These are phyloP conservation scores for Tonatia bakeri DNA, from an alignment of 2,113 vertebrate genomes.

Conservation along the genomic window DNA sequence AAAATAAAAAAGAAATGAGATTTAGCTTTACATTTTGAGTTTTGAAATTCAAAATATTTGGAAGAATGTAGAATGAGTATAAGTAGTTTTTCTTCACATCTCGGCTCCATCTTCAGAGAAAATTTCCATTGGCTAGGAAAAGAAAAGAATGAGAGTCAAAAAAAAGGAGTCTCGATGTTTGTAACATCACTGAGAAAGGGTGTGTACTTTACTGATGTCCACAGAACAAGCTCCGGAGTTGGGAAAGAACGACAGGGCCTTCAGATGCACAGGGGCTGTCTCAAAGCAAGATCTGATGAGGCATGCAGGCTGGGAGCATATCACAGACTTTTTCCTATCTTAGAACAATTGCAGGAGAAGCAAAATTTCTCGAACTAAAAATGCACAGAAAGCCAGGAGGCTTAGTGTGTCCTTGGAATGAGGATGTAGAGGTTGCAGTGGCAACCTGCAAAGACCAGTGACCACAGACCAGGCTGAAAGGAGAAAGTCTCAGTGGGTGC, in stretches of 20 bases:
- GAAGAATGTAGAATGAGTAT: background rate
- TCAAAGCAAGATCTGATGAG: background rate
- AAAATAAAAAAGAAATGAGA: background rate
- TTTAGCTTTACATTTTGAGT: background rate
- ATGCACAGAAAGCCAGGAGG: background rate
- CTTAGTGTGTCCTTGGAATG: constrained; percentile 34
- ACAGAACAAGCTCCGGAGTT: background rate
- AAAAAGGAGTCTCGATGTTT: background rate
- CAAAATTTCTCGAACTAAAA: constrained; percentile 16
- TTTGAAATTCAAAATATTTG: background rate
- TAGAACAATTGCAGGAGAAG: background rate
- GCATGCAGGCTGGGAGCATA: background rate
- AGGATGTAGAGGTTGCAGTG: background rate
- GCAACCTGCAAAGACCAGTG: constrained; percentile 52
- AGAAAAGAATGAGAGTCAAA: background rate
- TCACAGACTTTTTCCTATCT: background rate
- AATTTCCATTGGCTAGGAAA: background rate
- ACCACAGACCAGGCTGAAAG: constrained; percentile 31
- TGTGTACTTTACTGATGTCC: background rate
- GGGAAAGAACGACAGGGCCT: background rate
- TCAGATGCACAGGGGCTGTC: background rate
- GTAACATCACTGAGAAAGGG: background rate
- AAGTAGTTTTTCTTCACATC: background rate
- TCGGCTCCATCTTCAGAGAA: background rate
- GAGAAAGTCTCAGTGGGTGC: constrained; percentile 9